These are phyloP conservation scores for Zingel zingel DNA, from an alignment of 2,113 vertebrate genomes.

Conservation along the genomic window DNA sequence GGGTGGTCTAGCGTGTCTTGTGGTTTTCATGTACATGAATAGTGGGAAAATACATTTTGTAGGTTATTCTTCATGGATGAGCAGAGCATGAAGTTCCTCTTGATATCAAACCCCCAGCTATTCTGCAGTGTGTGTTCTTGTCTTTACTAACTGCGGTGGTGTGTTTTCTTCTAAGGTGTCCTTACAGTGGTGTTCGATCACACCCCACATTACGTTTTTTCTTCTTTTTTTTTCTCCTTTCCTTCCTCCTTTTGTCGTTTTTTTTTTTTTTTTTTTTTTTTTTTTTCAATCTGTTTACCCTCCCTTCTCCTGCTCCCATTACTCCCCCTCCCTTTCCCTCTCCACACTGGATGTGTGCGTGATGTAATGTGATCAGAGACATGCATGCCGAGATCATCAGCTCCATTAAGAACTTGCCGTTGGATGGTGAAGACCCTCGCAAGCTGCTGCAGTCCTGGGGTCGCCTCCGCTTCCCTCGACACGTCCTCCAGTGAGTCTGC, in stretches of 20 bases:
- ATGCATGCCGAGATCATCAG: conserved; percentile 98
- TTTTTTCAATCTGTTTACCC: conserved; percentile 17
- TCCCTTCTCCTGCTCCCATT: conserved; percentile 30
- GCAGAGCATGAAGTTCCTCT: conserved; percentile 28
- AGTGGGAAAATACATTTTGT: conserved; percentile 3
- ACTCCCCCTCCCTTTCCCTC: conserved; percentile 47
- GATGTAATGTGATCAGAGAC: conserved; percentile 84
- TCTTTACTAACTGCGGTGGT: conserved; percentile 38
- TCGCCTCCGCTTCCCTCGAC: conserved; percentile 89
- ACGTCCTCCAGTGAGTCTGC: conserved; percentile 94
- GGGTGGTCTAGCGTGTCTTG: conserved; percentile 66
- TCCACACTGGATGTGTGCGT: conserved; percentile 30
- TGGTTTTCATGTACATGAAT: conserved; percentile 40
- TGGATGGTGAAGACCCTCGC: conserved; percentile 95
- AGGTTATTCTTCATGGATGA: conserved; percentile 56
- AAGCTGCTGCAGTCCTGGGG: conserved; percentile 94
- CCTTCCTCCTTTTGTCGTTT: conserved; percentile 27
- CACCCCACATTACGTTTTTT: conserved; percentile 33
- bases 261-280: not conserved
- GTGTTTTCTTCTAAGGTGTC: conserved; percentile 59
- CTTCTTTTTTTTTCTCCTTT: conserved; percentile 8
- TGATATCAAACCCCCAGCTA: conserved; percentile 57
- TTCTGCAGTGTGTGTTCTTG: conserved; percentile 46
- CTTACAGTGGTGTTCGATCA: conserved; percentile 58
- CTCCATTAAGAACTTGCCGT: conserved; percentile 95